Evolutionary conservation across 1,140 invertebrate genomes (phyloP).

Genomic region (Caerostris darwini): DNA sequence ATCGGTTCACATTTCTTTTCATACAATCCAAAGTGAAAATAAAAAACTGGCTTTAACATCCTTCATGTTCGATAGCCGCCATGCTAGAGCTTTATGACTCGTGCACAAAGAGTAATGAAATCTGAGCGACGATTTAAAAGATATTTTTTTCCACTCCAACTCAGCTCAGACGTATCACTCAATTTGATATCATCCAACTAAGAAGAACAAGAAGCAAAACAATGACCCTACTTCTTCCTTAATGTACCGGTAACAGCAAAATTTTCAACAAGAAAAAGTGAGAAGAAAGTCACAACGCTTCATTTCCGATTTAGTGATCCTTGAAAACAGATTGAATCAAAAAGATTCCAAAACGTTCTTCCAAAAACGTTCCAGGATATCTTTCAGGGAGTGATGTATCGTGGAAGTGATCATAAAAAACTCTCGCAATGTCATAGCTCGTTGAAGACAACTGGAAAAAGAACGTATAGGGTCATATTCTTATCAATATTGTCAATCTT

Average conservation of each 20-base stretch:
- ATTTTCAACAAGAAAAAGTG: constrained; percentile 40
- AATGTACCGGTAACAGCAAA: constrained; percentile 20
- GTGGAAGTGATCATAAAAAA: constrained; percentile 34
- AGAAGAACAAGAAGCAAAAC: constrained; percentile 21
- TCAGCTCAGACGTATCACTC: constrained; percentile 24
- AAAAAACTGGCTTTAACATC: not conserved
- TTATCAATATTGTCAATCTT: constrained; percentile 67
- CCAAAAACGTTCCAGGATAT: constrained; percentile 14
- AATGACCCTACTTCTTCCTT: not conserved
- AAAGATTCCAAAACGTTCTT: constrained; percentile 24
- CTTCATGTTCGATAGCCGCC: not conserved
- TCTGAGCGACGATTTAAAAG: constrained; percentile 14
- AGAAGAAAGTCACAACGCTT: constrained; percentile 57
- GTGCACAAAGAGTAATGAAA: not conserved
- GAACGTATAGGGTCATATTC: constrained; percentile 50
- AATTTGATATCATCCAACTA: constrained; percentile 16
- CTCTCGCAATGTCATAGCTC: constrained; percentile 2
- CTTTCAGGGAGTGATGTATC: constrained; percentile 50
- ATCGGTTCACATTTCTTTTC: not conserved
- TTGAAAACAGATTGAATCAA: constrained; percentile 69
- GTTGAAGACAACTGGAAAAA: constrained; percentile 16
- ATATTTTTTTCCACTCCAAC: not conserved
- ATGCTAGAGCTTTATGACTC: not conserved
- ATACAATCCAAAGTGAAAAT: not conserved
- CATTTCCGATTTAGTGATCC: constrained; percentile 69